These are phyloP conservation scores for Lagocephalus sceleratus DNA, from an alignment of 2,797 vertebrate species.

Conservation along the genomic window DNA sequence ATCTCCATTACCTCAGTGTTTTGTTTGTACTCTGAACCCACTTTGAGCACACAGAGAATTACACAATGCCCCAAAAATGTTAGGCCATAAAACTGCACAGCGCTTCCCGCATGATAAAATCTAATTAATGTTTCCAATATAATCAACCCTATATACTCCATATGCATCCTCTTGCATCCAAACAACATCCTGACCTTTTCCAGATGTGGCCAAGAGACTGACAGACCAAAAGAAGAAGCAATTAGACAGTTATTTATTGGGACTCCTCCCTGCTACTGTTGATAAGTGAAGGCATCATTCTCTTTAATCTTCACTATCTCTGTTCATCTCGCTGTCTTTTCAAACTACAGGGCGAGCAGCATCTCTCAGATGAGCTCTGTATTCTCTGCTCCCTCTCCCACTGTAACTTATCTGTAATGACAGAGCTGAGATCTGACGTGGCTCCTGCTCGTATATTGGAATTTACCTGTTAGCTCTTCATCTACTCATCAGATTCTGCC, in stretches of 20 bases:
- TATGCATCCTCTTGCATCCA: background rate
- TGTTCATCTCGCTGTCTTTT: conserved; percentile 18
- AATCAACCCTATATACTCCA: too few relatives aligned
- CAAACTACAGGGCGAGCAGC: conserved; percentile 8
- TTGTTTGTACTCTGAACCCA: conserved; percentile 10
- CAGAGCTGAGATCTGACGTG: conserved; percentile 1
- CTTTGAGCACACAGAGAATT: conserved; percentile 17
- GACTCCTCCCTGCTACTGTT: conserved; percentile 30
- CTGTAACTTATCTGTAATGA: background rate
- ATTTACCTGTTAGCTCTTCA: conserved; percentile 4
- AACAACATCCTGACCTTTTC: conserved; percentile 16
- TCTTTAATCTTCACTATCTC: conserved; percentile 40
- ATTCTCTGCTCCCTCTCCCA: background rate
- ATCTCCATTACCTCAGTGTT: conserved; percentile 28
- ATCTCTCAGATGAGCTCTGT: conserved; percentile 8
- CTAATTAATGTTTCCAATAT: background rate
- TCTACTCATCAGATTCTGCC: conserved; percentile 1
- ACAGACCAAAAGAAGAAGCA: conserved; percentile 21
- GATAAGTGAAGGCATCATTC: conserved; percentile 32
- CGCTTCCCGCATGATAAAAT: conserved; percentile 12
- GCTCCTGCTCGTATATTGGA: background rate
- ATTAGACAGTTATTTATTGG: conserved; percentile 55
- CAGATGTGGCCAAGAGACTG: conserved; percentile 22
- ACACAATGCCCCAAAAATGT: conserved; percentile 23
- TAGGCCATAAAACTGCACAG: conserved; percentile 7